phyloP scores from a whole-genome alignment of 2,797 vertebrate species.

The Bovichtus diacanthus region DNA sequence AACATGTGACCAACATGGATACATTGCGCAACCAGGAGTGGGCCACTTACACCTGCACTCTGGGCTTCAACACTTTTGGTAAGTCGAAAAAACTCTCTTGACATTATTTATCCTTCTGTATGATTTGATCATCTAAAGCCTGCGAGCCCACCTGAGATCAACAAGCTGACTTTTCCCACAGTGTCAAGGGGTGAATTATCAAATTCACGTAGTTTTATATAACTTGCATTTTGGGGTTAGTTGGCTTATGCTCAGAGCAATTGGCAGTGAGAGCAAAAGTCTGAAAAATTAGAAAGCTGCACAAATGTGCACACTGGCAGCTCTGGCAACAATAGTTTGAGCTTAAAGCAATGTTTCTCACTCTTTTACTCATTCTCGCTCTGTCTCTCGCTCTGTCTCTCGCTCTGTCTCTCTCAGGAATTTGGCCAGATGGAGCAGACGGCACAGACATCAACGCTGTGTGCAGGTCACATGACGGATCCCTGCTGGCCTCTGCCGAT shows the following conservation, averaged over 20 bases:
- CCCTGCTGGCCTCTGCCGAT: slow-evolving; percentile 90
- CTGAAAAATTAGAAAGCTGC: background rate
- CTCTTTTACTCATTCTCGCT: no score
- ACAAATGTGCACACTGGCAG: background rate
- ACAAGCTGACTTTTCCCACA: background rate
- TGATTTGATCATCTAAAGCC: background rate
- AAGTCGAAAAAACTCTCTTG: slow-evolving; percentile 29
- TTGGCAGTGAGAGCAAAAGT: background rate
- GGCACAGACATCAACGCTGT: slow-evolving; percentile 93
- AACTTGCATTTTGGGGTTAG: background rate
- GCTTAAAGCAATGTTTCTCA: no score
- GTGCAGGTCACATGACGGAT: slow-evolving; percentile 87
- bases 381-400: no score
- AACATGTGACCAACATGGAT: slow-evolving; percentile 91
- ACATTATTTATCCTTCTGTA: background rate
- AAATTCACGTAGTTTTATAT: background rate
- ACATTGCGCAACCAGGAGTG: slow-evolving; percentile 88
- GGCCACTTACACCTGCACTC: slow-evolving; percentile 89
- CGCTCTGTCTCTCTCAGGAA: slow-evolving; percentile 51
- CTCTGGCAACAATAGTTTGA: background rate
- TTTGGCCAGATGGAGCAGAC: slow-evolving; percentile 90
- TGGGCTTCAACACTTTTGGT: slow-evolving; percentile 91
- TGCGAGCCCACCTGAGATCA: background rate
- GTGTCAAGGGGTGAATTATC: background rate
- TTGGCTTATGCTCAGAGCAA: background rate